Base-by-base conservation (phyloP, 2,797 vertebrate genomes). In the Sebastes trivittatus region DNA sequence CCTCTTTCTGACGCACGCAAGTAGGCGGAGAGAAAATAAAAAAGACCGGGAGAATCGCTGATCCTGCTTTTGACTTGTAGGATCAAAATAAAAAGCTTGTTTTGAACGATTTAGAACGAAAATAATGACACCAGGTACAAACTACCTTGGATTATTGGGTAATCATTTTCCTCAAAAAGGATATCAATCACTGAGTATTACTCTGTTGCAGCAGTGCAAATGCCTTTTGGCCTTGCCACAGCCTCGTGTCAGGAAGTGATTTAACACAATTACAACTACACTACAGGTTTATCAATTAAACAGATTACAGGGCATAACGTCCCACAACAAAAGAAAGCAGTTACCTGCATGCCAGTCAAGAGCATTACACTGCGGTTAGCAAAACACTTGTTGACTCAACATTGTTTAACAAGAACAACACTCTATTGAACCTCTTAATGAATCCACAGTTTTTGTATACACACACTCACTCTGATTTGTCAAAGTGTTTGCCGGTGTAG, bases 401-500 rank as follows among this genome's bases (percentile, higher is more conserved):
- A 62, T 36, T 14, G 7, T 25, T 58, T 58, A 27, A 30, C 27
- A 59, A 9, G 4, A 59, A 59, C 58, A 49, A 20, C 46, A 59
- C 11, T 55, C 8, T 27, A 18, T 64, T 11, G 0, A 49, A 3
- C 5, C 5, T 14, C 4, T 68, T 16, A 5, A 20, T 60, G 14
- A 58, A 20, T 14, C n/a, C 8, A 38, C 0, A 6, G 2, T 56
- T 74, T 72, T 27, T 32, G 1, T 25, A 46, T 3, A 32, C 7
- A 46, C 5, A 64, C 6, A 72, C 82, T 96, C 97, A 75, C 82
- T 96, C 97, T 72, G 97, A 95, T 83, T 97, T 97, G 92, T 98
- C 97, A 72, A 98, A 97, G 87, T 97, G 52, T 88, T 97, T 98
- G 72, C 97, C 97, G 3, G 96, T 97, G 88, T 98, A 98, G 16